Conservation (phyloP, 92 coral and sea anemone species). For the Meandrina meandrites region DNA sequence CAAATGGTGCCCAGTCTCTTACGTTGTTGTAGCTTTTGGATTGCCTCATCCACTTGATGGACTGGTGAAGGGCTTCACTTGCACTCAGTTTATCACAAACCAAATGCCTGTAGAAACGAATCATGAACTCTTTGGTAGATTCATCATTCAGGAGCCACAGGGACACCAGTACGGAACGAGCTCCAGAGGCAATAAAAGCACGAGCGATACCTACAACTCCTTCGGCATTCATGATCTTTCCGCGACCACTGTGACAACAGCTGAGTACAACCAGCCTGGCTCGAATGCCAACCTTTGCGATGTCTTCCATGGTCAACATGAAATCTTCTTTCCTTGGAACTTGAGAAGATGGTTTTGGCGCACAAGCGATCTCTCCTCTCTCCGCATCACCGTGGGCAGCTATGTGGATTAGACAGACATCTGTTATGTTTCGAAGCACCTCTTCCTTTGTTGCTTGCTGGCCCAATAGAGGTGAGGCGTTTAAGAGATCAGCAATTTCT, state of each 20-base stretch:
- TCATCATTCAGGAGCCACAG: neutral
- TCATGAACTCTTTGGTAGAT: conserved; percentile 8
- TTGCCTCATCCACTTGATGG: neutral
- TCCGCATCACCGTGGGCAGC: conserved; percentile 34
- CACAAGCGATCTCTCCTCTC: conserved; percentile 21
- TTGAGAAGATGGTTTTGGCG: neutral
- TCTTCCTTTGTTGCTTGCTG: conserved; percentile 24
- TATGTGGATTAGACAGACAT: conserved; percentile 20
- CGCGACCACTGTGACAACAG: conserved; percentile 37
- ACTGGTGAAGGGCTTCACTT: conserved; percentile 24
- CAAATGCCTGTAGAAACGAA: neutral
- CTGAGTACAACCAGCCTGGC: conserved; percentile 28
- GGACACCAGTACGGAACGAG: conserved; percentile 18
- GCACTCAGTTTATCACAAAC: no score
- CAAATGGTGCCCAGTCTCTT: no score
- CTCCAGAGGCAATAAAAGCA: no score
- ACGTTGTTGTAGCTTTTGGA: neutral
- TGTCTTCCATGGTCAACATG: conserved; percentile 20
- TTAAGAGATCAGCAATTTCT: neutral
- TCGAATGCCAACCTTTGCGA: neutral
- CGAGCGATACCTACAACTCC: conserved; percentile 4
- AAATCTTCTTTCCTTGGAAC: conserved; percentile 5
- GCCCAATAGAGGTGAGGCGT: neutral
- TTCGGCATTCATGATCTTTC: conserved; percentile 2
- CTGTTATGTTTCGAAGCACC: neutral